These are phyloP conservation scores for Jacana jacana DNA, from an alignment of 2,113 vertebrate species.

Conservation along the genomic window DNA sequence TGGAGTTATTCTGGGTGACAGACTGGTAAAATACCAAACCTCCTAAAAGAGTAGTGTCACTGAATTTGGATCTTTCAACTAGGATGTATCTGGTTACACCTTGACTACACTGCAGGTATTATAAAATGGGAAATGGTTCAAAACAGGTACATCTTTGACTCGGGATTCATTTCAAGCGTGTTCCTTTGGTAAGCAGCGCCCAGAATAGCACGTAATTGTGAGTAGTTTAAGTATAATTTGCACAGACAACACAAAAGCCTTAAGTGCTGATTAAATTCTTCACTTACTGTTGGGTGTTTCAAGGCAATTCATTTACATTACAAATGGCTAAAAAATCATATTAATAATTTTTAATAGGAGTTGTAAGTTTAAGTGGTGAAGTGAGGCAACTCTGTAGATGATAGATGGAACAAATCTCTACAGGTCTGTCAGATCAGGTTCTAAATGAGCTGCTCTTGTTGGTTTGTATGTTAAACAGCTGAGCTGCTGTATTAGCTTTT, in stretches of 20 bases:
- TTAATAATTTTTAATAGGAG: background rate
- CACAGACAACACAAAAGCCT: background rate
- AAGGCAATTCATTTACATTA: background rate
- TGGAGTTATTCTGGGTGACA: background rate
- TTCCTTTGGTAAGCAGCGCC: background rate
- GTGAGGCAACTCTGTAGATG: background rate
- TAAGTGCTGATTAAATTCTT: background rate
- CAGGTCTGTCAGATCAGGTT: background rate
- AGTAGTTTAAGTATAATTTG: background rate
- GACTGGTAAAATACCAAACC: background rate
- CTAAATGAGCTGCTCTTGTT: background rate
- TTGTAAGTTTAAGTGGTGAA: background rate
- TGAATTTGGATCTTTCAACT: background rate
- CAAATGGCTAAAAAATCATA: background rate
- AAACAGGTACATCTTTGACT: background rate
- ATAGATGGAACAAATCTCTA: background rate
- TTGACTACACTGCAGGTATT: background rate
- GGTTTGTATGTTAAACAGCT: background rate
- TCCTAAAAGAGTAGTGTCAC: background rate
- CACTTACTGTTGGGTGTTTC: background rate
- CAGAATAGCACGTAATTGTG: background rate
- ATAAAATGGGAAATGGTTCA: background rate
- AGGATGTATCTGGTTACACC: background rate
- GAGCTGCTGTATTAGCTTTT: background rate
- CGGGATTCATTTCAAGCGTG: background rate